These are phyloP conservation scores for Cheilosia pagana DNA, from an alignment of 2,888 invertebrate species.

Conservation along the genomic window DNA sequence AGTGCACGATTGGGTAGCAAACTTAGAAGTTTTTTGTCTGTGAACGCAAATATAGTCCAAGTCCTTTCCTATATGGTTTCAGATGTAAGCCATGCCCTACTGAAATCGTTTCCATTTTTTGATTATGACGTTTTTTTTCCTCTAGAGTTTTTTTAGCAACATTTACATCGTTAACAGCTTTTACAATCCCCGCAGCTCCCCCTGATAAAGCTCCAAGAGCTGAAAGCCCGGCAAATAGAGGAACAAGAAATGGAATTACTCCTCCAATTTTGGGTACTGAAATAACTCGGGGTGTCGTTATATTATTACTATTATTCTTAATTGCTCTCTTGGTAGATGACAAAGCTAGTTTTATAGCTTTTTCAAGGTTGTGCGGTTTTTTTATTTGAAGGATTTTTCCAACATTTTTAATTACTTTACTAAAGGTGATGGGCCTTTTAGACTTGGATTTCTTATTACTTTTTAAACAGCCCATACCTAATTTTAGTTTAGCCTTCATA, in stretches of 20 bases:
- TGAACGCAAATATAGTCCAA: slow-evolving; percentile 9
- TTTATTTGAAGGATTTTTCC: slow-evolving; percentile 17
- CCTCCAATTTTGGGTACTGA: slow-evolving; percentile 80
- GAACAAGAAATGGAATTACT: slow-evolving; percentile 63
- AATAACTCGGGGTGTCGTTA: slow-evolving; percentile 77
- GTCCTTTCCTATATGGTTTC: slow-evolving; percentile 77
- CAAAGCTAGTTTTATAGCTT: slow-evolving; percentile 70
- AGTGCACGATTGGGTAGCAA: slow-evolving; percentile 74
- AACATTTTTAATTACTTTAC: too few relatives aligned
- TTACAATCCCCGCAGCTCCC: neutral
- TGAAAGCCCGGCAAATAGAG: neutral
- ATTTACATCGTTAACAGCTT: neutral
- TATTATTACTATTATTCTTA: slow-evolving; percentile 24
- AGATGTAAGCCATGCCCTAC: slow-evolving; percentile 79
- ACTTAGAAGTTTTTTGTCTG: slow-evolving; percentile 76
- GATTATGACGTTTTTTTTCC: slow-evolving; percentile 79
- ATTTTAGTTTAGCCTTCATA: slow-evolving; percentile 61
- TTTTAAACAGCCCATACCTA: too few relatives aligned
- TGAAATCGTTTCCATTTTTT: neutral
- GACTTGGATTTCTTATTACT: too few relatives aligned
- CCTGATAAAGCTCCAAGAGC: neutral
- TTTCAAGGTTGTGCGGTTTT: slow-evolving; percentile 49
- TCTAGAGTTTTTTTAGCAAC: slow-evolving; percentile 74
- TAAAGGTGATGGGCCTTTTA: too few relatives aligned
- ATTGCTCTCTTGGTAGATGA: slow-evolving; percentile 19